Evolutionary conservation across 2,888 invertebrate species (phyloP).

Genomic region (Ichneumoninae sp.): DNA sequence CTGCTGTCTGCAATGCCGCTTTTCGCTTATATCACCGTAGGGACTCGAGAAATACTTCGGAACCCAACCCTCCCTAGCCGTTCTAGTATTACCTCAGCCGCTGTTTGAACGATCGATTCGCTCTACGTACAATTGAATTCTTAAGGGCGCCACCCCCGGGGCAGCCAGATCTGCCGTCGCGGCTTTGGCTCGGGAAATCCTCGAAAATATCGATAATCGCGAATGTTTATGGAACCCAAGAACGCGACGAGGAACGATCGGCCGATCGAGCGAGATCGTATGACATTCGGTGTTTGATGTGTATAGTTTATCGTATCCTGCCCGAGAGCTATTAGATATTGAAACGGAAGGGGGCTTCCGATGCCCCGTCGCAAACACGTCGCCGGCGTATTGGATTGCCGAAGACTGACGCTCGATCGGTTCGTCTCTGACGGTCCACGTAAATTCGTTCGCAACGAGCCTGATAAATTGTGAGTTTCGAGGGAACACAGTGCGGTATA

Average conservation of each 20-base stretch:
- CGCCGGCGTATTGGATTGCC: neutral
- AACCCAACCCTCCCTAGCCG: slow-evolving; percentile 16
- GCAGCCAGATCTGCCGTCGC: neutral
- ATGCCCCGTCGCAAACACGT: slow-evolving; percentile 42
- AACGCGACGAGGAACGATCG: slow-evolving; percentile 23
- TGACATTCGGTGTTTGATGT: slow-evolving; percentile 48
- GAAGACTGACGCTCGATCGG: slow-evolving; percentile 8
- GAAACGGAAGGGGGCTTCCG: slow-evolving; percentile 36
- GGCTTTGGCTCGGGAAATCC: slow-evolving; percentile 28
- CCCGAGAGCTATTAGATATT: slow-evolving; percentile 25
- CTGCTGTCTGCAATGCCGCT: slow-evolving; percentile 34
- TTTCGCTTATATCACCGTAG: slow-evolving; percentile 35
- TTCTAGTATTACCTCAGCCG: slow-evolving; percentile 54
- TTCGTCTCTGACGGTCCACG: slow-evolving; percentile 3
- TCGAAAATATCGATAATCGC: slow-evolving; percentile 60
- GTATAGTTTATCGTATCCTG: neutral
- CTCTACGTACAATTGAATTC: slow-evolving; percentile 62
- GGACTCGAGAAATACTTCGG: slow-evolving; percentile 36
- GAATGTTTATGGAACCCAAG: slow-evolving; percentile 53
- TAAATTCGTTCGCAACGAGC: neutral
- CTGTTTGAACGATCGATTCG: slow-evolving; percentile 62
- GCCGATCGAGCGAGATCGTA: slow-evolving; percentile 66
- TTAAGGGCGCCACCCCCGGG: slow-evolving; percentile 33
- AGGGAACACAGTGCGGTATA: neutral
- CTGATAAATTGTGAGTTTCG: neutral